Base-by-base conservation (phyloP, 2,113 vertebrate species). In the Hippolais icterina region DNA sequence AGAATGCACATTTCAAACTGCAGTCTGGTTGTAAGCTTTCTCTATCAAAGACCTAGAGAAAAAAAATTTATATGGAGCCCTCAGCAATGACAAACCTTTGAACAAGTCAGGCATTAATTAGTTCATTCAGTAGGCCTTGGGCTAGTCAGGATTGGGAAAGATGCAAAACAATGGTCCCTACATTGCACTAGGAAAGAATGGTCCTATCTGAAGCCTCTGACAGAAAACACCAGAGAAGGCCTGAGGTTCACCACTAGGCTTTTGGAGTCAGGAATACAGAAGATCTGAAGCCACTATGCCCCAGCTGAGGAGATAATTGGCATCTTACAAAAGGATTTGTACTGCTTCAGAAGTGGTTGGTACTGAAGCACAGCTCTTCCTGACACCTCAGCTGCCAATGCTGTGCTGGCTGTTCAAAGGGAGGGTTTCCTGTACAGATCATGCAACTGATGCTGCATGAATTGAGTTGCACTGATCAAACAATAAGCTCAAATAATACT, bases 21-120 rank as follows among this genome's bases (percentile, higher is more conserved):
- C 21, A 37, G 15, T 50, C 22, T 72, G 59, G 50, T 16, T 50
- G 6, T 37, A 65, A 72, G 6, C 18, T 6, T 1, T 44, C 11
- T 37, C 44, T 50, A 37, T 50, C 18, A 65, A 57, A 49, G 8
- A 74, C 27, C 22, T 14, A 19, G 33, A 65, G 44, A 74, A 72
- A 42, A 37, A 9, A 0, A 16, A 37, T 74, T 44, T 27, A 44
- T 31, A 49, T 49, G 7, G 5, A 21, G 3, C 13, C 17, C 7
- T 66, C 44, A 86, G 25, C 21, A 65, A 22, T 35, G 31, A 59
- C 9, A 50, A 65, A 8, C 6, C 15, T 65, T 74, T 59, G 27
- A 57, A 72, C 17, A 72, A 57, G 65, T 33, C 18, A 50, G 18
- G 9, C 5, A 37, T 33, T 9, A 44, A 31, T 57, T 57, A 11